Evolutionary conservation across 2,797 vertebrate species (phyloP), one percentile per base, ranked within the genome.

Genomic region (Pipistrellus pipistrellus): DNA sequence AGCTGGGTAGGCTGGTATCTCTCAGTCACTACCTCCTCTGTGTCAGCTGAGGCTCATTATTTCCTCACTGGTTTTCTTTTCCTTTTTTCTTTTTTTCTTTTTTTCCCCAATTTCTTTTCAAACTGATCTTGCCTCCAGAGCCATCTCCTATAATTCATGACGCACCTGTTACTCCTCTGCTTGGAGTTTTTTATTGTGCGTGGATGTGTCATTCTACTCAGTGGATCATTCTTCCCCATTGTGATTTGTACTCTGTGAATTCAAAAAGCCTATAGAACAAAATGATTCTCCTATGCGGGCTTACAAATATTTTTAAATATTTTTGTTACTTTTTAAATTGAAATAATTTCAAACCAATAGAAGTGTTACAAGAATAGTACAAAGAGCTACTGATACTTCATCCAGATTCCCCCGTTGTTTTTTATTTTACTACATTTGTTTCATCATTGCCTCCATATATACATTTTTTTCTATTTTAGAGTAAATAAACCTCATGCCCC

Each of bases 291-390:
- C 53, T 91, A 51, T 20, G 46, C 76, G 6, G 83, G 89, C 80
- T 95, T 57, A n/a, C 32, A 86, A 78, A 57, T 85, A 90, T 78
- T 92, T 96, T 53, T 4, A 88, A 93, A 83, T 78, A 68, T 66
- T 82, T 55, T 57, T 90, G 51, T 93, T 90, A 35, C 23, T 88
- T 89, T 75, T 76, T 78, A 83, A 80, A 84, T 32, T 55, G 21
- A 91, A 86, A 82, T 71, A n/a, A 85, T 83, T 93, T 68, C 9
- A 69, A 89, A 48, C 18, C n/a, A 71, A 46, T 69, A 83, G 32
- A 87, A 93, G 75, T 76, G 20, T 68, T 91, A 20, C 41, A 92
- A 90, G 55, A 93, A 38, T 9, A 91, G 4, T 62, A 81, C 32
- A 92, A 81, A 86, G 30, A 68, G 76, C 7, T 84, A 32, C 72